Evolutionary conservation across 2,888 invertebrate species (phyloP), one percentile per base, ranked within the genome.

Genomic region (Scelioninae gen. 1): DNA sequence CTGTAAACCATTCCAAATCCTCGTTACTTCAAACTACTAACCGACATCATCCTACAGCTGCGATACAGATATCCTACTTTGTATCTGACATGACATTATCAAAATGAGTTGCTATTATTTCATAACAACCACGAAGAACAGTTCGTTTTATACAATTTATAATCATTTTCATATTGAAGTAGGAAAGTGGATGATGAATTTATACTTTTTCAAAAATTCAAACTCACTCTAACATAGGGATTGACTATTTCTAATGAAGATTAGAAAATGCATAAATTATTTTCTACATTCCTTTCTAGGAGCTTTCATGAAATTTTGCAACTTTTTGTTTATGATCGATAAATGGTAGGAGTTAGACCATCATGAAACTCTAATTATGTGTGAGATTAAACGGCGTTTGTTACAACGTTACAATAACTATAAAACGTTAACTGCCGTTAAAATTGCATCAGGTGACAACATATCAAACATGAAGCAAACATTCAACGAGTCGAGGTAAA

Each of bases 401-500:
- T 51, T 16, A 43, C 31, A 34, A 31, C 40, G n/a, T 40, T 32
- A 53, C 15, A 31, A 15, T 53, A 10, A 40, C 40, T 53, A 32
- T 53, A 53, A 66, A 66, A 66, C 40, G 49, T 66, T 53, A 40
- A 66, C 53, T 66, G 16, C 66, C 29, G 23, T 66, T 43, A 15
- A 53, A 66, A 51, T 51, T 65, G 13, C 65, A 65, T 65, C 65
- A 65, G 51, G 38, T 53, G 66, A 66, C 53, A 43, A 53, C 66
- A 40, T 31, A 66, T 53, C 66, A 34, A 49, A 38, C 51, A 49
- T 38, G n/a, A n/a, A n/a, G n/a, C 49, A 47, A 51, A 65, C 51
- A 38, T 40, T 29, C 53, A 29, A 40, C 45, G 34, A 47, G 15
- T 47, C 34, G 5, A 13, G 23, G 11, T 32, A 45, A 55, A 8